A percentile compares a stretch with the other conserved stretches of the same genome.
Conservation (phyloP, 2,797 vertebrate species). For the Phataginus tetradactyla region DNA sequence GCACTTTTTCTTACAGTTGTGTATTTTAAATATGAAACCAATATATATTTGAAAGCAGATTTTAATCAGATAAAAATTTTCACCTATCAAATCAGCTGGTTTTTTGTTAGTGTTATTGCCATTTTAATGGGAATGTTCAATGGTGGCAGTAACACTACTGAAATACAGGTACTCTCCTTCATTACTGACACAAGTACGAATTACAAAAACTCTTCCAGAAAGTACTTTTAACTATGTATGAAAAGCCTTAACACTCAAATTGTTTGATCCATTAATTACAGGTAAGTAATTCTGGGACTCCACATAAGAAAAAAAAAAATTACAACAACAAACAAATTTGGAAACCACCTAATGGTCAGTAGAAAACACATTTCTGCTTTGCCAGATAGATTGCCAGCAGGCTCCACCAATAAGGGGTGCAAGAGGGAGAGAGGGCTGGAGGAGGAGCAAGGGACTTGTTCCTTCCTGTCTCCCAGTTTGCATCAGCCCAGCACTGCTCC, state of each 20-base stretch:
- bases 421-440: not conserved
- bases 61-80: slow-evolving; percentile 28
- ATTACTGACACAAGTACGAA: not conserved
- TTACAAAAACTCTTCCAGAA: not conserved
- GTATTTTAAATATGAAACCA: not conserved
- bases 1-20: not conserved
- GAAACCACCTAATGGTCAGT: not conserved
- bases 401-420: not conserved
- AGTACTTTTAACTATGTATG: not conserved
- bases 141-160: not conserved
- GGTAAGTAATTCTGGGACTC: not conserved
- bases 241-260: not conserved
- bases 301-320: not conserved
- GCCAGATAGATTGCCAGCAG: not conserved
- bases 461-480: not conserved
- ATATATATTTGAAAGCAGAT: not conserved
- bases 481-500: not conserved
- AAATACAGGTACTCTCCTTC: not conserved
- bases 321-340: not conserved
- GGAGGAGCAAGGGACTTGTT: not conserved
- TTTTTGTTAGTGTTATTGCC: not conserved
- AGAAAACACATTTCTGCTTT: not conserved
- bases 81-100: not conserved
- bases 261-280: not conserved
- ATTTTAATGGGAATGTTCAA: not conserved